Evolutionary conservation across 2,888 invertebrate genomes (phyloP), one percentile per base, ranked within the genome.

Genomic region (Drosophila trichaetosa): DNA sequence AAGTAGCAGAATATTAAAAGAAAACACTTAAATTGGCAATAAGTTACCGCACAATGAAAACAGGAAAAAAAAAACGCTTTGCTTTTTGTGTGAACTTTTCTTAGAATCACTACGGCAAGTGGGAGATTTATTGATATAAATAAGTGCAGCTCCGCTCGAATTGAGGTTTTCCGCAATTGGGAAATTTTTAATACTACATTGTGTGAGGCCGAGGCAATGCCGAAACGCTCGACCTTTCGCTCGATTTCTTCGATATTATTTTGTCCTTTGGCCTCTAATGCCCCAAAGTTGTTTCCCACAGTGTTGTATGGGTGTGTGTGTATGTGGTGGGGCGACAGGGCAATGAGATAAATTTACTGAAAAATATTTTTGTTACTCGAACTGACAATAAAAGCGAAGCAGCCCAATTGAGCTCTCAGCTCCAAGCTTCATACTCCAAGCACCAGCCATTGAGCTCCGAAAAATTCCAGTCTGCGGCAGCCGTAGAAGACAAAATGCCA

Each of bases 271-370:
- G 63, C 33, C 48, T 52, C 56, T 46, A 54, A 71, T 36, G 61
- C 40, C 21, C 42, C 38, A 21, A 56, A 58, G 42, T 53, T 34
- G 24, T 29, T 49, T 40, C 4, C 18, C 11, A n/a, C 36, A 49
- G 10, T 40, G n/a, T 34, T 40, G 53, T 29, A 8, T 11, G 27
- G n/a, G 36, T 27, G 36, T 33, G 16, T 24, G 18, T 58, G 46
- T n/a, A 21, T 52, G 52, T 11, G 2, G 13, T n/a, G 13, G 13
- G 33, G 24, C 10, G 27, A 24, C n/a, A 60, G 42, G 34, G 54
- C 61, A 69, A 65, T 64, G 57, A 70, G 62, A 80, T 74, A 74
- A 77, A 80, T 80, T 76, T 69, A 70, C 74, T 72, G 69, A 72
- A 64, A 79, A 72, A 76, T 74, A 80, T 74, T 70, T 73, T 57